Evolutionary conservation across 1,140 invertebrate species (phyloP), one percentile per base, ranked within the genome.

Genomic region (Oedothorax gibbosus): DNA sequence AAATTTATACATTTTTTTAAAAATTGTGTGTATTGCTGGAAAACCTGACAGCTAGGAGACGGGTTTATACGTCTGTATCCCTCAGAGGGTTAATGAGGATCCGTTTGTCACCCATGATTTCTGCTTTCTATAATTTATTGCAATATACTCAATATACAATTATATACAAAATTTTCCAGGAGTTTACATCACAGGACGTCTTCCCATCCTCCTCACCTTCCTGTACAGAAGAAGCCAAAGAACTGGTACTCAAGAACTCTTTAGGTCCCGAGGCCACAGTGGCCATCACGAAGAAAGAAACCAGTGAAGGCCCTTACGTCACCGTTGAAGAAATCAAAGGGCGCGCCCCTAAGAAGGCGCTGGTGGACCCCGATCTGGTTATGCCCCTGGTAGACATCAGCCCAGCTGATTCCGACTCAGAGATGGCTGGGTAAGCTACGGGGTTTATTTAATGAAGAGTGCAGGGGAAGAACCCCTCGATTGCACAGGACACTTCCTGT

Each of bases 201-300:
- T 56, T 49, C 35, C 0, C 35, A 15, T 10, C 57, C 35, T 9
- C 21, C 8, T 14, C 20, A n/a, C 0, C 12, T 9, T 15, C 5
- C 15, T n/a, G 21, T n/a, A 21, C 68, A n/a, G 49, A 73, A 20
- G 73, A 77, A 14, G 21, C 20, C n/a, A 84, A 86, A n/a, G 66
- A 80, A 50, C 6, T 84, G 11, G 10, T 80, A 14, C 54, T 93
- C 6, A 88, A 91, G 9, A 93, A 93, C 88, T 92, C 92, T 86
- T 92, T 93, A 54, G 92, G 92, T 20, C 92, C 93, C 0, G 91
- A 92, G 21, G 91, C 92, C 0, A 92, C 90, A 81, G 91, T 93
- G 0, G 91, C 92, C 85, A 87, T 93, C 4, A 86, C 92, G 68
- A 89, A 91, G 51, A 91, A 91, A 53, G 88, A 65, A 12, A 56